Evolutionary conservation across 2,113 vertebrate species (phyloP).

Genomic region (Anoplopoma fimbria): DNA sequence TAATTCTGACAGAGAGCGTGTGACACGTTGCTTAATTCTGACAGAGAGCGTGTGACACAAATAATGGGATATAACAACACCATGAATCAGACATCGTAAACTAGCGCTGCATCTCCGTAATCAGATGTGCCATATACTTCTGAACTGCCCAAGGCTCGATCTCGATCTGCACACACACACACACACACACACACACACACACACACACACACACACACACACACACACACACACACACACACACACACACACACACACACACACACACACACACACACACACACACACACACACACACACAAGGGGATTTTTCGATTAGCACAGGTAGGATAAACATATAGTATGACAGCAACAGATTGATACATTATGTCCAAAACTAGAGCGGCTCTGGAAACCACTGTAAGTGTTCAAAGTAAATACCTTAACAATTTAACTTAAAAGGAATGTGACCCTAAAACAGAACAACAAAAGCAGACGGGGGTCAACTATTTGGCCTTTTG

Average conservation of each 20-base stretch:
- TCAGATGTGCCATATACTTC: no score
- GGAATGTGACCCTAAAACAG: conserved; percentile 55
- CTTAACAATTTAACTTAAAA: conserved; percentile 18
- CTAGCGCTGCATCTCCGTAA: no score
- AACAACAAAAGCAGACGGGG: conserved; percentile 61
- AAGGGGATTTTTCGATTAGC: no score
- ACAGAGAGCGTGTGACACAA: conserved; percentile 9
- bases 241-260: not conserved
- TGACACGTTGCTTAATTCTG: conserved; percentile 18
- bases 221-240: not conserved
- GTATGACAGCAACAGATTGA: not conserved
- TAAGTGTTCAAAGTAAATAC: conserved; percentile 46
- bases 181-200: no score
- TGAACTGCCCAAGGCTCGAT: not conserved
- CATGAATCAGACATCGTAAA: conserved; percentile 29
- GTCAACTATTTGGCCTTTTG: conserved; percentile 72
- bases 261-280: not conserved
- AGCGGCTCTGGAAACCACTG: not conserved
- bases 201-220: not conserved
- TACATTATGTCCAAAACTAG: not conserved
- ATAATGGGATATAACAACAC: conserved; percentile 12
- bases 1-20: not conserved
- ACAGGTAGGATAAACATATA: conserved; percentile 19
- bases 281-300: no score
- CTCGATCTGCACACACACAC: not conserved